Percentiles rank a stretch among this genome's conserved stretches.
Conservation (phyloP, 2,888 invertebrate species). For the Allacma fusca region DNA sequence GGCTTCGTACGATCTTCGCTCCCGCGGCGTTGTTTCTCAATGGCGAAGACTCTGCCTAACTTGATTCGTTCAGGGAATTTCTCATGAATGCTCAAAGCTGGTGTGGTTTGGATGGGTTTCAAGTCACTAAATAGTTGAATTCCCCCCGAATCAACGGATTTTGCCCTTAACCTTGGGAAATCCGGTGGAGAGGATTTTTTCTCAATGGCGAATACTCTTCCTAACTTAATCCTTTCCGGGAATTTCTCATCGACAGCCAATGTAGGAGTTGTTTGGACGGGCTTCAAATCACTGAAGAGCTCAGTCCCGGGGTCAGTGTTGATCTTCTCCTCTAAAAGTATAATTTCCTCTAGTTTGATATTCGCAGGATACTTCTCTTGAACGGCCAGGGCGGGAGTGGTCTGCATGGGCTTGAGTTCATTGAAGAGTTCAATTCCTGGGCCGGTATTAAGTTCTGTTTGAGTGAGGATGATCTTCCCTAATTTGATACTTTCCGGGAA, state of each 20-base stretch:
- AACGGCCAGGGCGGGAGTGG: not conserved
- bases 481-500: not conserved
- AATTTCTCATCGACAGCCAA: constrained; percentile 29
- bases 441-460: not conserved
- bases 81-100: not conserved
- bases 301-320: constrained; percentile 9
- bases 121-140: constrained; percentile 19
- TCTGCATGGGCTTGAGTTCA: constrained; percentile 18
- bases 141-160: not conserved
- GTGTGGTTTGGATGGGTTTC: not conserved
- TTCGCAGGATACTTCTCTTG: constrained; percentile 32
- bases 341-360: not conserved
- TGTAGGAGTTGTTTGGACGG: not conserved
- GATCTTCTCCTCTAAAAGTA: not conserved
- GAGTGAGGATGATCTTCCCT: not conserved
- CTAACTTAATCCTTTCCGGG: not conserved
- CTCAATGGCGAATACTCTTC: not conserved
- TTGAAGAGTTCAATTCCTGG: constrained; percentile 8
- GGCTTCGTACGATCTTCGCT: too few species aligned
- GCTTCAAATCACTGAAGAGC: constrained; percentile 21
- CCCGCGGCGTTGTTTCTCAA: not conserved
- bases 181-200: constrained; percentile 12
- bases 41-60: not conserved
- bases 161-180: not conserved
- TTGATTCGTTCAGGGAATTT: not conserved